Percentiles rank a stretch among this genome's conserved stretches.
Conservation (phyloP, 2,797 vertebrate species). For the Phalloptychus januarius region DNA sequence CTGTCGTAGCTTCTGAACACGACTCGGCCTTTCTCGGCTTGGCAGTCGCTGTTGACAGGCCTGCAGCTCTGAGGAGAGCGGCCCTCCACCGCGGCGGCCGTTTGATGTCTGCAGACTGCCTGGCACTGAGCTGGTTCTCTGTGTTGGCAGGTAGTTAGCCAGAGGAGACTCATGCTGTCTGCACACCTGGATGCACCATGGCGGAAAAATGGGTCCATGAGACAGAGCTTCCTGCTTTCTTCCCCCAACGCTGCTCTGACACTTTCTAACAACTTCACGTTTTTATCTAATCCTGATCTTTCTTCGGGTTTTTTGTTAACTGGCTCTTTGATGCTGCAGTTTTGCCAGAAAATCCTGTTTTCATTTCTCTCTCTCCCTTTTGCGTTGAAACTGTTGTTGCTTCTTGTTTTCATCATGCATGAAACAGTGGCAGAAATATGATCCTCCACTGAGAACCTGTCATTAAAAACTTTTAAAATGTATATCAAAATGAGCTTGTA, state of each 20-base stretch:
- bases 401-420: neutral
- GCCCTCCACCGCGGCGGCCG: constrained; percentile 25
- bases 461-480: neutral
- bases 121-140: constrained; percentile 24
- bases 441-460: neutral
- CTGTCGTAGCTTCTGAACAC: constrained; percentile 15
- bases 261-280: neutral
- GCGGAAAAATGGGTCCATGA: constrained; percentile 24
- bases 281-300: neutral
- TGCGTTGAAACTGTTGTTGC: neutral
- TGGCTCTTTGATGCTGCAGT: constrained; percentile 5
- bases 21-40: constrained; percentile 5
- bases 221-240: constrained; percentile 15
- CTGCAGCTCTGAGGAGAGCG: constrained; percentile 25
- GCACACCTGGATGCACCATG: constrained; percentile 34
- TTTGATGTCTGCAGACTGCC: constrained; percentile 43
- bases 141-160: constrained; percentile 63
- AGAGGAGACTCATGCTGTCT: constrained; percentile 13
- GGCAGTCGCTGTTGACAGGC: constrained; percentile 40
- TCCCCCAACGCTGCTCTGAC: neutral
- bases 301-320: neutral
- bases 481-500: neutral
- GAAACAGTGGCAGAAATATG: neutral
- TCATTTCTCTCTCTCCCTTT: neutral
- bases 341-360: constrained; percentile 14